phyloP scores from a whole-genome alignment of 2,888 invertebrate genomes.

The Thereva unica region DNA sequence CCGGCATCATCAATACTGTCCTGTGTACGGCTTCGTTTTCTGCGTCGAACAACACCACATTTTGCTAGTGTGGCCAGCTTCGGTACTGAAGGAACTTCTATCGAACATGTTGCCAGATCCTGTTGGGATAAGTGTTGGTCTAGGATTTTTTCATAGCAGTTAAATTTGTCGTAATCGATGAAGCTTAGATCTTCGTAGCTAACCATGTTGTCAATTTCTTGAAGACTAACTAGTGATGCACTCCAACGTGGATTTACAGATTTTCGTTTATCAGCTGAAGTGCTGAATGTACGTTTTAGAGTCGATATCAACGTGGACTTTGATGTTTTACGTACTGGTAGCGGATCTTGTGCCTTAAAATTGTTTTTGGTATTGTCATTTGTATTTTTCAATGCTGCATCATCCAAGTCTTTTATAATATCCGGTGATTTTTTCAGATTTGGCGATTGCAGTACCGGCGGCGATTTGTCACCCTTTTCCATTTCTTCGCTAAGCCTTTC shows the following conservation, averaged over 20 bases:
- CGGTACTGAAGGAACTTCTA: neutral
- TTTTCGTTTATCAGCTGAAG: constrained; percentile 15
- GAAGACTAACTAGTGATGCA: constrained; percentile 61
- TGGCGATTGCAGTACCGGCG: constrained; percentile 46
- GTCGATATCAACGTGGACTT: constrained; percentile 12
- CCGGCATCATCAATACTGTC: neutral
- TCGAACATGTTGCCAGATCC: constrained; percentile 20
- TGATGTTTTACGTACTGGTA: neutral
- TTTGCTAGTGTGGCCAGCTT: neutral
- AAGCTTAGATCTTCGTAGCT: constrained; percentile 64
- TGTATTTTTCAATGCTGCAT: too few relatives aligned
- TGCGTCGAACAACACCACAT: constrained; percentile 28
- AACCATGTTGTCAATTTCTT: constrained; percentile 62
- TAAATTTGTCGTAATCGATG: constrained; percentile 62
- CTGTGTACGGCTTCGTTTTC: constrained; percentile 10
- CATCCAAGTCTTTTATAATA: too few relatives aligned
- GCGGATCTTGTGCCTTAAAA: constrained; percentile 7
- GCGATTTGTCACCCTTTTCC: constrained; percentile 50
- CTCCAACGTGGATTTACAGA: constrained; percentile 59
- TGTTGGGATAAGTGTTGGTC: constrained; percentile 51
- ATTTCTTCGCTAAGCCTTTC: constrained; percentile 56
- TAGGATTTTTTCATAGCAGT: constrained; percentile 58
- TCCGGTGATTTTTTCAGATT: constrained; percentile 14
- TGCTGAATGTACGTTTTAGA: constrained; percentile 36
- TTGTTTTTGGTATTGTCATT: too few relatives aligned